Conservation (phyloP, 2,888 invertebrate species). For the Leptopilina drosophilae region DNA sequence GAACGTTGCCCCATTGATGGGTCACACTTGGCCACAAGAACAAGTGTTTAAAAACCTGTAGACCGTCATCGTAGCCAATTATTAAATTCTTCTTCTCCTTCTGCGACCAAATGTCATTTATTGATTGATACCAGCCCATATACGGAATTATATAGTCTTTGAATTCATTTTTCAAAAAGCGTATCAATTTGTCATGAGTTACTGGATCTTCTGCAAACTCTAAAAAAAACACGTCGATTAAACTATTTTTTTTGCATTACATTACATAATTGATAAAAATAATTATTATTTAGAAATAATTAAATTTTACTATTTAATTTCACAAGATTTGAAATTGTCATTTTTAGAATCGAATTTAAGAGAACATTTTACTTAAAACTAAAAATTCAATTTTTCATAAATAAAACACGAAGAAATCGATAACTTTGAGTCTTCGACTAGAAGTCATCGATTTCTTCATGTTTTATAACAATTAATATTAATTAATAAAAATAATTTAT, state of each 20-base stretch:
- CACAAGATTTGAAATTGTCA: too few relatives aligned
- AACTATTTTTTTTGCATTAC: not conserved
- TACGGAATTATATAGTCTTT: slow-evolving; percentile 71
- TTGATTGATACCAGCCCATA: slow-evolving; percentile 76
- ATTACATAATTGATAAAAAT: too few relatives aligned
- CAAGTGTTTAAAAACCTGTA: slow-evolving; percentile 65
- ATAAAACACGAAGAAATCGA: too few relatives aligned
- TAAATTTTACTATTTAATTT: too few relatives aligned
- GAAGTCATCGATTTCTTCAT: too few relatives aligned
- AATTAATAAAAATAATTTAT: too few relatives aligned
- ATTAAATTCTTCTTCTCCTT: slow-evolving; percentile 78
- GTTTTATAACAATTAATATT: too few relatives aligned
- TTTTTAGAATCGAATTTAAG: too few relatives aligned
- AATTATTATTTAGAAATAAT: too few relatives aligned
- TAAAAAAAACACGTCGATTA: slow-evolving; percentile 54
- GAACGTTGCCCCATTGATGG: slow-evolving; percentile 84
- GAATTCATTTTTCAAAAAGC: slow-evolving; percentile 73
- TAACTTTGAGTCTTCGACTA: too few relatives aligned
- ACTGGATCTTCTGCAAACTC: slow-evolving; percentile 74
- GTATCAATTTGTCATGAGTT: slow-evolving; percentile 73
- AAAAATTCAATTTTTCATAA: too few relatives aligned
- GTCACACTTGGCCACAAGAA: slow-evolving; percentile 80
- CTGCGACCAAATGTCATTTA: slow-evolving; percentile 78
- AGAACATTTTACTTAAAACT: too few relatives aligned
- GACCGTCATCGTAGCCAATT: slow-evolving; percentile 78